Evolutionary conservation across 2,797 vertebrate genomes (phyloP).

Genomic region (Hippoglossus hippoglossus): DNA sequence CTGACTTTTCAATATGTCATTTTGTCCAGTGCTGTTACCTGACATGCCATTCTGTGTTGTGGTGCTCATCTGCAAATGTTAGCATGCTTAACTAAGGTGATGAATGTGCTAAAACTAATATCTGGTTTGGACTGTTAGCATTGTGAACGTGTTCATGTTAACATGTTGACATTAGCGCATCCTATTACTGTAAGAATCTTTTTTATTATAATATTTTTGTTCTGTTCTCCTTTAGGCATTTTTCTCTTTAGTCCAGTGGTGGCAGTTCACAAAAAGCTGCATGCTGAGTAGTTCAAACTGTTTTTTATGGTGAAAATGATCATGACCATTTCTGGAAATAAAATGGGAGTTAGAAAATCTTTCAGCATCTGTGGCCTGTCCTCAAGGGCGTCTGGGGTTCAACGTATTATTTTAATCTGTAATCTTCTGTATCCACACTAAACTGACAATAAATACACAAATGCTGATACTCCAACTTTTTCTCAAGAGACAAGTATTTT

Average conservation of each 20-base stretch:
- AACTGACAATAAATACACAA: constrained; percentile 13
- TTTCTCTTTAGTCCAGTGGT: too few relatives aligned
- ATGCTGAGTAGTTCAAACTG: not conserved
- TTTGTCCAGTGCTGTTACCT: too few relatives aligned
- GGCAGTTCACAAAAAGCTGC: not conserved
- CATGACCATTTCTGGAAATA: not conserved
- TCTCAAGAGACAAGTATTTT: constrained; percentile 8
- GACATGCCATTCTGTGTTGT: too few relatives aligned
- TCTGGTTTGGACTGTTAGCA: too few relatives aligned
- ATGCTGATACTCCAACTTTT: constrained; percentile 12
- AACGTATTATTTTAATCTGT: not conserved
- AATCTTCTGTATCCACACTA: not conserved
- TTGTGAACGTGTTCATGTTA: too few relatives aligned
- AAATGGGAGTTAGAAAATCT: not conserved
- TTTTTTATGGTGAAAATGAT: not conserved
- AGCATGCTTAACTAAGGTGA: too few relatives aligned
- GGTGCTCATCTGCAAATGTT: too few relatives aligned
- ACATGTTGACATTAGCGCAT: too few relatives aligned
- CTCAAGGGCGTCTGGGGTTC: not conserved
- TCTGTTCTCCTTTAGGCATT: too few relatives aligned
- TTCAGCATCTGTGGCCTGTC: not conserved
- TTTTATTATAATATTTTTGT: not conserved
- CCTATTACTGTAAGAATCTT: too few relatives aligned
- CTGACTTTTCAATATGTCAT: too few relatives aligned
- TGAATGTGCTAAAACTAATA: too few relatives aligned